phyloP scores from a whole-genome alignment of 2,888 invertebrate genomes.

The Hoplodrina blanda region DNA sequence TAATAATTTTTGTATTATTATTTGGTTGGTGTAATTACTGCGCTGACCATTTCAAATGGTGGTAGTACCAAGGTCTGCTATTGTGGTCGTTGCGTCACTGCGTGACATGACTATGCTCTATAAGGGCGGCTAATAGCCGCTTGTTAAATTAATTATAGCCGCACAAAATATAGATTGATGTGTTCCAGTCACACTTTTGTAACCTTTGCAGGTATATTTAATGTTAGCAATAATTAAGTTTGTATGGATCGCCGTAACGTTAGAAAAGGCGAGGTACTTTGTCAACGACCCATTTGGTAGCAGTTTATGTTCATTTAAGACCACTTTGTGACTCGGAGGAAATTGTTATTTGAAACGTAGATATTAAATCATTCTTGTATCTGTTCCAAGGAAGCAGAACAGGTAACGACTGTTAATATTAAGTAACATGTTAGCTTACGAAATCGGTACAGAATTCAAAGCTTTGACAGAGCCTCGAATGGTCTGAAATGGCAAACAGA shows the following conservation, averaged over 20 bases:
- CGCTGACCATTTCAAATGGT: slow-evolving; percentile 41
- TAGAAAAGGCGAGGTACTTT: slow-evolving; percentile 5
- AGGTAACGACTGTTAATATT: slow-evolving; percentile 10
- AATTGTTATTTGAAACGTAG: slow-evolving; percentile 26
- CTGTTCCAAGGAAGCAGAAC: slow-evolving; percentile 15
- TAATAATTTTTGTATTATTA: slow-evolving; percentile 69
- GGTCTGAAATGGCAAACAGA: background rate
- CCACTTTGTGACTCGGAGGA: slow-evolving; percentile 18
- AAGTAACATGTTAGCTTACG: background rate
- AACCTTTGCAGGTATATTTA: slow-evolving; percentile 38
- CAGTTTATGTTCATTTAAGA: slow-evolving; percentile 1
- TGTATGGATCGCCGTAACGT: background rate
- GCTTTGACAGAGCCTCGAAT: background rate
- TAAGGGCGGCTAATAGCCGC: slow-evolving; percentile 76
- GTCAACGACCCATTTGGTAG: slow-evolving; percentile 3
- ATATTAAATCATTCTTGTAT: slow-evolving; percentile 16
- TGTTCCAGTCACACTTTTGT: slow-evolving; percentile 49
- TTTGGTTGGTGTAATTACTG: slow-evolving; percentile 64
- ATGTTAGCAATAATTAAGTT: slow-evolving; percentile 16
- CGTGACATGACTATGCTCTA: slow-evolving; percentile 73
- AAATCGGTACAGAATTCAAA: slow-evolving; percentile 8
- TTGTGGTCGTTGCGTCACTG: slow-evolving; percentile 75
- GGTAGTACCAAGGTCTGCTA: slow-evolving; percentile 73
- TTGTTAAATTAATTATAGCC: slow-evolving; percentile 74
- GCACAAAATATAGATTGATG: slow-evolving; percentile 56